Base-by-base conservation (phyloP, 2,113 vertebrate species). In the Arenaria interpres region DNA sequence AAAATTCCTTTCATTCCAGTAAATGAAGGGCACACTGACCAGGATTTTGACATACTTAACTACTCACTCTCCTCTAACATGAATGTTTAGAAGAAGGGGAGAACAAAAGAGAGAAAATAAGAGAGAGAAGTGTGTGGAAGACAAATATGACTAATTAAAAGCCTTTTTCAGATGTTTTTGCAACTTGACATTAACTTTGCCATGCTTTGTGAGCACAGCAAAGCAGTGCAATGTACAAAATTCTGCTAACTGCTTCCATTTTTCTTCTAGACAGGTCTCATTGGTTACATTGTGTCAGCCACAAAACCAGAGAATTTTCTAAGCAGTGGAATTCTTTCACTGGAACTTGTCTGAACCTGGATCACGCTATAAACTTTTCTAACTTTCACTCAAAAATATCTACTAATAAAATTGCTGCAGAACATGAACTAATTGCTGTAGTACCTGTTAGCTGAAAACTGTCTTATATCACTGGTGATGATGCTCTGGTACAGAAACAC, bases 1-100 rank as follows among this genome's bases (percentile, higher is more conserved):
- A 99, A 99, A 98, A 98, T 95, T 95, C 35, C 48, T 97, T 81
- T 96, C 53, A 84, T 96, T 97, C 60, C 51, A 72, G 28, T 97
- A 97, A 97, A 96, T 50, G 80, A 93, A 96, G 93, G 96, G 93
- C 95, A 96, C 81, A 9, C 68, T 97, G 94, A 95, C 76, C 91
- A 97, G 75, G 37, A 89, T 92, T 96, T 96, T 95, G 71, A 96
- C 53, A 91, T 89, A 68, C 96, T 94, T 98, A 95, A 94, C 39
- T 95, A 35, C 48, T 81, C 74, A 57, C 37, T 95, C 91, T 89
- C 41, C 78, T 92, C 67, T 91, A 85, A 84, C 51, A 94, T 72
- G 66, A 12, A 78, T 56, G 2, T 75, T 80, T 93, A 76, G 71
- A 91, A 91, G 32, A 76, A 71, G 41, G 51, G 89, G 30, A 72